Evolutionary conservation across 2,888 invertebrate genomes (phyloP), one percentile per base, ranked within the genome.

Genomic region (Melangyna quadrimaculata): DNA sequence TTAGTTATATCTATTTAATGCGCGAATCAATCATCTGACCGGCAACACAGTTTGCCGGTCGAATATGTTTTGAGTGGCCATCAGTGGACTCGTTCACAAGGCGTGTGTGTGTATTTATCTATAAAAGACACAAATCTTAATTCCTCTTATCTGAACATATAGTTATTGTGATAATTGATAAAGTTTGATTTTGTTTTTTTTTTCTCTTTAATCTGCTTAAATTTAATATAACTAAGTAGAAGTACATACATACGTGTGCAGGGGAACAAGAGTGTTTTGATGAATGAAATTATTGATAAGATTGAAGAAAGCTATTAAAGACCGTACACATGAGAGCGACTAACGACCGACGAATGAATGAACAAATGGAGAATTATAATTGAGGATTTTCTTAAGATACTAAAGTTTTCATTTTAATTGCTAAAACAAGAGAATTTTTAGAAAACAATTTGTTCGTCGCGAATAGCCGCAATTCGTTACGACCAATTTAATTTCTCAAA

Each of bases 101-200:
- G 77, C 67, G 78, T 57, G 65, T 65, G 78, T 63, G 63, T 55
- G 5, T 53, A 78, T 69, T 67, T 82, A 71, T 79, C 73, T 69
- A n/a, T n/a, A 35, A 27, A 43, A 71, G 78, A 83, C 79, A 74
- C 43, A 74, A 74, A 84, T 75, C 79, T 79, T 84, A 74, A 83
- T 83, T 78, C 40, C 71, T 79, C 12, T 51, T 67, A 51, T 45
- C 29, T 63, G n/a, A n/a, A n/a, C n/a, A 43, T 51, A 19, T 45
- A 45, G 71, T 78, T 74, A 71, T 57, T 40, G 53, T n/a, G 45
- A 65, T 79, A 57, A 55, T 45, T n/a, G 45, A 65, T 79, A 57
- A 55, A 10, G 1, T 27, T 45, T 29, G n/a, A 14, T 17, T 6
- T 37, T 57, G n/a, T 35, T 55, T 40, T 51, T 35, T 8, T 32